Evolutionary conservation across 2,113 vertebrate genomes (phyloP).

Genomic region (Aspidoscelis tigris): DNA sequence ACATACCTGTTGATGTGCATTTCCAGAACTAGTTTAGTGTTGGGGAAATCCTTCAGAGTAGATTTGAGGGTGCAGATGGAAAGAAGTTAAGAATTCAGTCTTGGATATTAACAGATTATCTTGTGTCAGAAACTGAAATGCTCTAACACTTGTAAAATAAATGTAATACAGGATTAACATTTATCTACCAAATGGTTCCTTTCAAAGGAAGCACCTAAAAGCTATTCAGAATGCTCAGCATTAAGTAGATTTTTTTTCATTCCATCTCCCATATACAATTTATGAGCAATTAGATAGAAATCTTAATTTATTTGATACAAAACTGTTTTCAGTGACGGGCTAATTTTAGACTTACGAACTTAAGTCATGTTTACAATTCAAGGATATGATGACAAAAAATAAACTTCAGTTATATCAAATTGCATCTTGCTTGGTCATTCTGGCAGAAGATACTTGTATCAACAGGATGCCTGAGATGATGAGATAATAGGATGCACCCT

Average conservation of each 20-base stretch:
- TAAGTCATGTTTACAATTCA: background rate
- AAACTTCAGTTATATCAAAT: background rate
- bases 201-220: background rate
- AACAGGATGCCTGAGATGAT: background rate
- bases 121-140: background rate
- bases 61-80: too few relatives aligned
- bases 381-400: slow-evolving; percentile 7
- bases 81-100: too few relatives aligned
- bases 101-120: too few relatives aligned
- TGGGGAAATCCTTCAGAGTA: too few relatives aligned
- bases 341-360: background rate
- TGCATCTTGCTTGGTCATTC: background rate
- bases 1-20: too few relatives aligned
- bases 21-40: too few relatives aligned
- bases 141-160: background rate
- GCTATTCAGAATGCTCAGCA: background rate
- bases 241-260: background rate
- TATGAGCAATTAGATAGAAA: background rate
- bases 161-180: background rate
- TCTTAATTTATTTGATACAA: background rate
- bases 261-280: slow-evolving; percentile 5
- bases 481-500: too few relatives aligned
- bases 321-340: background rate
- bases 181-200: background rate
- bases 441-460: background rate